A percentile compares a stretch with the other conserved stretches of the same genome.
These are phyloP conservation scores for Penaeus chinensis DNA, from an alignment of 1,140 invertebrate genomes.

Conservation along the genomic window DNA sequence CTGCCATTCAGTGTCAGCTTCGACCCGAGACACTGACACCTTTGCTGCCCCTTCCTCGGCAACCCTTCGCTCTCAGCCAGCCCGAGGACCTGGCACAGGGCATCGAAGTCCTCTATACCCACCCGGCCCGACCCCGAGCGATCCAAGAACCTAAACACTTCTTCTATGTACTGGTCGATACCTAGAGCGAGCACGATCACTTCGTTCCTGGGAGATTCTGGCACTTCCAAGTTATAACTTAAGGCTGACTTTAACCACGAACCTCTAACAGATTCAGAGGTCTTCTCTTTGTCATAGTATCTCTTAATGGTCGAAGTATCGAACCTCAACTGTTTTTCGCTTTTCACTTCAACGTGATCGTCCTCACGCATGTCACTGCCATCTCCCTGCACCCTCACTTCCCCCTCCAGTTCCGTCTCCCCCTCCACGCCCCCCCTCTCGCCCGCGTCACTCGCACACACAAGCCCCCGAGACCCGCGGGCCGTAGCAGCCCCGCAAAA, in stretches of 20 bases:
- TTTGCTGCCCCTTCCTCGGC: background rate
- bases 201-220: constrained; percentile 43
- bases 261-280: background rate
- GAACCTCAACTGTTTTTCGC: background rate
- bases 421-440: background rate
- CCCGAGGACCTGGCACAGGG: constrained; percentile 31
- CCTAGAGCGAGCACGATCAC: constrained; percentile 42
- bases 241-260: constrained; percentile 35
- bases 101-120: constrained; percentile 15
- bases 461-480: background rate
- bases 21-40: constrained; percentile 36
- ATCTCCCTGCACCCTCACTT: constrained; percentile 11
- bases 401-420: constrained; percentile 4
- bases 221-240: constrained; percentile 32
- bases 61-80: background rate
- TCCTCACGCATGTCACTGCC: constrained; percentile 19
- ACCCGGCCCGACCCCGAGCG: constrained; percentile 21
- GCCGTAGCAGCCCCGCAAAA: too few relatives aligned
- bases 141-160: constrained; percentile 42
- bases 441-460: background rate
- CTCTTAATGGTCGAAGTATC: too few relatives aligned
- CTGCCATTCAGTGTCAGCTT: constrained; percentile 35
- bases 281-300: background rate
- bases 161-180: constrained; percentile 46
- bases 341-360: background rate